Conservation (phyloP, 2,888 invertebrate genomes). For the Chorisops tibialis region DNA sequence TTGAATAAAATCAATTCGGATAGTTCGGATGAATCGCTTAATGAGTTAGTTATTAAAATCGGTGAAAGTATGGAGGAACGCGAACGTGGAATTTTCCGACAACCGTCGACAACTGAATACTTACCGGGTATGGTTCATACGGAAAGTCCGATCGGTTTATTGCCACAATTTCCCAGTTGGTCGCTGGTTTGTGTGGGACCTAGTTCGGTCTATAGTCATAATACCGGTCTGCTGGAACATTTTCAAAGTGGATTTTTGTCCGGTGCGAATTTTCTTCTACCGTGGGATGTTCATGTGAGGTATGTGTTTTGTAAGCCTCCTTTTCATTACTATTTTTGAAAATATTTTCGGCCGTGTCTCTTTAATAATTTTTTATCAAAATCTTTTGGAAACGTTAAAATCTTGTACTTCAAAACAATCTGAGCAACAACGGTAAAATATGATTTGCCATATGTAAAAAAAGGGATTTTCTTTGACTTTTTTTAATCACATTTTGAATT, state of each 20-base stretch:
- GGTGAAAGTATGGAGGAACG: conserved; percentile 34
- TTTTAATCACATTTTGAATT: too few relatives aligned
- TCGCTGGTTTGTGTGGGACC: conserved; percentile 85
- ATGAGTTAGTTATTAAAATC: conserved; percentile 46
- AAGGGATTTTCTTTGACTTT: not conserved
- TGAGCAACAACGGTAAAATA: too few relatives aligned
- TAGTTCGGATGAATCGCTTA: conserved; percentile 39
- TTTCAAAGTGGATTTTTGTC: conserved; percentile 85
- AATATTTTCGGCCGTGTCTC: too few relatives aligned
- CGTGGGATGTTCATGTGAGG: conserved; percentile 83
- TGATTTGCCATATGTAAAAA: not conserved
- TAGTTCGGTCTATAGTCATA: conserved; percentile 86
- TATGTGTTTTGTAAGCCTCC: conserved; percentile 19
- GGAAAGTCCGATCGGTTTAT: conserved; percentile 67
- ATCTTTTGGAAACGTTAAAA: too few relatives aligned
- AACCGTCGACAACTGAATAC: conserved; percentile 85
- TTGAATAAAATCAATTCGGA: conserved; percentile 37
- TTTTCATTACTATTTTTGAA: not conserved
- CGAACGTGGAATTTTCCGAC: conserved; percentile 59
- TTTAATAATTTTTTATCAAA: too few relatives aligned
- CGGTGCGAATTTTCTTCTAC: conserved; percentile 85
- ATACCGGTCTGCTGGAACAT: conserved; percentile 76
- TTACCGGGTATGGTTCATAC: conserved; percentile 87
- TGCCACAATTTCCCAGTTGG: conserved; percentile 90
- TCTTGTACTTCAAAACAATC: too few relatives aligned